These are phyloP conservation scores for Melitaea cinxia DNA, from an alignment of 1,140 invertebrate genomes.

Conservation along the genomic window DNA sequence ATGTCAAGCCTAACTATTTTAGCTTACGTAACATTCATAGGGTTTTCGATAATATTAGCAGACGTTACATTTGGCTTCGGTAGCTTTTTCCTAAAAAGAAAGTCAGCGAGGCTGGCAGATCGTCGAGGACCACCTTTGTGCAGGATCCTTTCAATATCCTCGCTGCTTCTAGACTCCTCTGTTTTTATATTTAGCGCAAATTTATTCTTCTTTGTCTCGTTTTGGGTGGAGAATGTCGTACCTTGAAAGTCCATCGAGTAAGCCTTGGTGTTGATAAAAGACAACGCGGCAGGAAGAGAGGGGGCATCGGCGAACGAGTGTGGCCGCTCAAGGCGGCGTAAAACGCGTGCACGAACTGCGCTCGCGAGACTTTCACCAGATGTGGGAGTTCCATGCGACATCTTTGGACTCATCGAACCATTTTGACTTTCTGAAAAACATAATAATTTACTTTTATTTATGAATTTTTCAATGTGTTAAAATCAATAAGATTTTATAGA, in stretches of 20 bases:
- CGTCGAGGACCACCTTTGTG: constrained; percentile 48
- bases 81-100: constrained; percentile 53
- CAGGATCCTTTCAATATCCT: constrained; percentile 47
- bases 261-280: constrained; percentile 48
- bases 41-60: constrained; percentile 63
- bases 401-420: constrained; percentile 44
- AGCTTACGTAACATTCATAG: constrained; percentile 54
- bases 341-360: constrained; percentile 54
- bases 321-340: constrained; percentile 50
- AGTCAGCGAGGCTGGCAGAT: constrained; percentile 58
- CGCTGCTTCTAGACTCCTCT: constrained; percentile 49
- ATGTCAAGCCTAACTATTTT: not conserved
- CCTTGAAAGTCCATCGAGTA: constrained; percentile 51
- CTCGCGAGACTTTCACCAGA: constrained; percentile 55
- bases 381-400: constrained; percentile 35
- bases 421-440: constrained; percentile 55
- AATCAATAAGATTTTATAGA: not conserved
- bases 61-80: constrained; percentile 24
- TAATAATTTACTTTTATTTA: not conserved
- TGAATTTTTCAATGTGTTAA: not conserved
- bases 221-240: constrained; percentile 18
- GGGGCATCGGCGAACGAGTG: constrained; percentile 52
- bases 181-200: constrained; percentile 40
- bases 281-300: constrained; percentile 40
- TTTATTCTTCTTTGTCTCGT: constrained; percentile 35